Base-by-base conservation (phyloP, 2,888 invertebrate species). In the Sicus ferrugineus region DNA sequence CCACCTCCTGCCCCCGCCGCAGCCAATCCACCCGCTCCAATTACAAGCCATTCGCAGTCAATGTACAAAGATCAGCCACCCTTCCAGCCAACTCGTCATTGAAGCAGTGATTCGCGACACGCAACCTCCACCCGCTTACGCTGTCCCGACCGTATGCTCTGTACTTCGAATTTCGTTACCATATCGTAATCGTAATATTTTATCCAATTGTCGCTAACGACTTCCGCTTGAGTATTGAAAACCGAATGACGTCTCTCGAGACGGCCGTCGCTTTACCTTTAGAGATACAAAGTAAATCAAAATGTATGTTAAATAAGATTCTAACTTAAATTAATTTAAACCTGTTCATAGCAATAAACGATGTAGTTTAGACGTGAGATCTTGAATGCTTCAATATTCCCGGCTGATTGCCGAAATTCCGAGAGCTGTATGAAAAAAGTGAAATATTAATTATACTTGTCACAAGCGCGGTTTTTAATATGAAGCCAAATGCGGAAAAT, bases 51-150 rank as follows among this genome's bases (percentile, higher is more conserved):
- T 85, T 81, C 75, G 82, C 84, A 77, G 84, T 83, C 67, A 85
- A 85, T 89, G 90, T 85, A 78, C 94, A 93, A 88, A 91, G 94
- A 86, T 94, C 94, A 82, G 93, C 94, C 75, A 95, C 95, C 78
- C 89, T 95, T 85, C 95, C 95, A 81, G 92, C 93, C 81, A 93
- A 93, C 87, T 91, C 93, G 78, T 92, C 93, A 77, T 88, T 93
- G 76, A 85, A 85, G 77, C 83, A 84, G 80, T 83, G 78, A 80
- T 79, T 75, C 71, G 69, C 54, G 68, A 70, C 48, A 61, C 26
- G 59, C 59, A 58, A 67, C 54, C 34, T 54, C 48, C 48, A 23
- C 19, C 14, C 14, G 38, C 30, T 61, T 42, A 31, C 34, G 31
- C 48, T 19, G 23, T 67, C 67, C 67, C 59, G 23, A 19, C 64